Conservation (phyloP, 2,888 invertebrate species). For the Zonitis immaculata region DNA sequence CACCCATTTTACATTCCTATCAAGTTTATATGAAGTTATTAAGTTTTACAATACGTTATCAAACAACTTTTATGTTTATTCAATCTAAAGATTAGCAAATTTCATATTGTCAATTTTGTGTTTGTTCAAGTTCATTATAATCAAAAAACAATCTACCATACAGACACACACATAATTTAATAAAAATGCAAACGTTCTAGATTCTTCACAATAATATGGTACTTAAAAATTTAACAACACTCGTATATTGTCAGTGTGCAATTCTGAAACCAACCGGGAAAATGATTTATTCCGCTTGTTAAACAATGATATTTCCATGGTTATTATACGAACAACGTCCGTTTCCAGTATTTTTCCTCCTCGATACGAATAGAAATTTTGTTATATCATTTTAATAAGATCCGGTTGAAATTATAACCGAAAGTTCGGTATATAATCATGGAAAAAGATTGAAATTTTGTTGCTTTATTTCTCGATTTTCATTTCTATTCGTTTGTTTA, state of each 20-base stretch:
- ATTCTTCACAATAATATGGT: constrained; percentile 10
- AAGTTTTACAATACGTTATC: too few relatives aligned
- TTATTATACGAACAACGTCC: constrained; percentile 2
- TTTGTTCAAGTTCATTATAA: too few relatives aligned
- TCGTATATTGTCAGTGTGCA: background rate
- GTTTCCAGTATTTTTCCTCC: background rate
- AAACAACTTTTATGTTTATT: too few relatives aligned
- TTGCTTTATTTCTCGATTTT: too few relatives aligned
- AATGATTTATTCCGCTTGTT: constrained; percentile 8
- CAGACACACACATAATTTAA: background rate
- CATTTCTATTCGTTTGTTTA: constrained; percentile 5
- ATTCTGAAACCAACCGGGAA: background rate
- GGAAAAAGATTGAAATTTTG: too few relatives aligned
- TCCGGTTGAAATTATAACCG: background rate
- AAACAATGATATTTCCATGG: constrained; percentile 4
- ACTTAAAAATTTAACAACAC: constrained; percentile 17
- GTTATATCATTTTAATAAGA: background rate
- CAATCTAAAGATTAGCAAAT: too few relatives aligned
- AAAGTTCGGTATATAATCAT: too few relatives aligned
- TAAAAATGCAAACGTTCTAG: background rate
- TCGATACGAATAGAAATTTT: background rate
- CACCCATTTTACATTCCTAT: background rate
- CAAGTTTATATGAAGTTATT: too few relatives aligned
- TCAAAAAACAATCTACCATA: too few relatives aligned
- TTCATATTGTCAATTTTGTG: too few relatives aligned